Evolutionary conservation across 2,888 invertebrate genomes (phyloP).

Genomic region (Thecophora atra): DNA sequence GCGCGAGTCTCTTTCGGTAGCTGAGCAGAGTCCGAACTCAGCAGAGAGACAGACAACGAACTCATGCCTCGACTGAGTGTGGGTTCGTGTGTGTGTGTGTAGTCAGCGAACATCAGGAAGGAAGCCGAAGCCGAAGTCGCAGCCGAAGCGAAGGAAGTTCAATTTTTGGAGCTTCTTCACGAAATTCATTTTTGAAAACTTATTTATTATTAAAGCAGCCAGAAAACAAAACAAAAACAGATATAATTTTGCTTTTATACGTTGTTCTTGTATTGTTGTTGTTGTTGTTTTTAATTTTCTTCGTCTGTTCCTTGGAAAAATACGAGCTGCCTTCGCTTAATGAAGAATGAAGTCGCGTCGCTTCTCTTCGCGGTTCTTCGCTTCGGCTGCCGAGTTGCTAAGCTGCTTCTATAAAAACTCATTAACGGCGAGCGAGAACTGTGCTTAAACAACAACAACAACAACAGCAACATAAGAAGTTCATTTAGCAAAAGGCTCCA

Average conservation of each 20-base stretch:
- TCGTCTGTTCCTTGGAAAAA: constrained; percentile 14
- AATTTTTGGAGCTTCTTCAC: constrained; percentile 2
- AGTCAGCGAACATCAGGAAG: not conserved
- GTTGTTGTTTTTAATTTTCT: constrained; percentile 15
- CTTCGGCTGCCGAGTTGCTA: not conserved
- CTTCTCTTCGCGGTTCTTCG: not conserved
- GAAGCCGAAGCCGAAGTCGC: too few relatives aligned
- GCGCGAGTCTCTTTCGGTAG: constrained; percentile 25
- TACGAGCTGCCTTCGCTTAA: constrained; percentile 2
- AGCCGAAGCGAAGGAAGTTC: not conserved
- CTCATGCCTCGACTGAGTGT: not conserved
- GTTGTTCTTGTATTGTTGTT: constrained; percentile 13
- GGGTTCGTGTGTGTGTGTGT: not conserved
- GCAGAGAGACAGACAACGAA: not conserved
- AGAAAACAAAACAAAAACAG: not conserved
- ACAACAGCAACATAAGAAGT: constrained; percentile 10
- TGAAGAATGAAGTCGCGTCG: constrained; percentile 1
- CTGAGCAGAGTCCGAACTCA: constrained; percentile 16
- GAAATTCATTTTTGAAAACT: constrained; percentile 19
- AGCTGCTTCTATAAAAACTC: constrained; percentile 26
- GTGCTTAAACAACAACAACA: constrained; percentile 6
- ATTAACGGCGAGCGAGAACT: constrained; percentile 10
- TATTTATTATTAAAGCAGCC: constrained; percentile 19
- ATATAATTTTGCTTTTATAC: constrained; percentile 15
- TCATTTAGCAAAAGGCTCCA: constrained; percentile 28